phyloP scores from a whole-genome alignment of 2,113 vertebrate species.

The Sylvia atricapilla region DNA sequence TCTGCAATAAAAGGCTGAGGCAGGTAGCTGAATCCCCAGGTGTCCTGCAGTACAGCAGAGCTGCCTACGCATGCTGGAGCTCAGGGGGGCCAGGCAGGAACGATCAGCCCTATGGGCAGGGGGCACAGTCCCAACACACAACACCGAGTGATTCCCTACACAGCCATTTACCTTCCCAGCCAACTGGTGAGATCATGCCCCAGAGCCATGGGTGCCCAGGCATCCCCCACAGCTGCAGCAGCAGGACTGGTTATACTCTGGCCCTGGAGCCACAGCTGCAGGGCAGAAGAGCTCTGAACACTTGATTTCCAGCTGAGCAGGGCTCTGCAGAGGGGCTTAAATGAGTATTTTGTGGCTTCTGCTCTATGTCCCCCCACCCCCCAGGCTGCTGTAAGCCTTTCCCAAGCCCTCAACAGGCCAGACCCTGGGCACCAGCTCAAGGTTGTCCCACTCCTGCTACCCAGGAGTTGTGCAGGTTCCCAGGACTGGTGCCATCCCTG shows the following conservation, averaged over 20 bases:
- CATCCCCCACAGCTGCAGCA: neutral
- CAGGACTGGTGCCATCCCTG: neutral
- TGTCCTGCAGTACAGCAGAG: neutral
- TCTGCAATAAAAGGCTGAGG: neutral
- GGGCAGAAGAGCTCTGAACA: neutral
- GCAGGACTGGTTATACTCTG: neutral
- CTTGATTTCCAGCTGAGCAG: neutral
- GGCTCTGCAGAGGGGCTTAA: neutral
- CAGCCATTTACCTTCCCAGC: neutral
- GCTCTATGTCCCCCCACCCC: neutral
- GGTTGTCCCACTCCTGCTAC: neutral
- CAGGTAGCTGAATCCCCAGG: neutral
- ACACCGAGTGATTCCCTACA: neutral
- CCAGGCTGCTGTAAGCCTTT: neutral
- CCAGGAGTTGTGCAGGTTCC: neutral
- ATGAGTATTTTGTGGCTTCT: neutral
- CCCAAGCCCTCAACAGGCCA: neutral
- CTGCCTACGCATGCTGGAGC: neutral
- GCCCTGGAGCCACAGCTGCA: neutral
- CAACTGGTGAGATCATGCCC: neutral
- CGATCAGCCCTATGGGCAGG: neutral
- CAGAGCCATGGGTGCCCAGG: neutral
- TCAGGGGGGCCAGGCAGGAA: neutral
- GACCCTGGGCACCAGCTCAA: neutral
- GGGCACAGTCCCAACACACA: neutral